These are phyloP conservation scores for Phaonia tiefii DNA, from an alignment of 2,888 invertebrate species.

Conservation along the genomic window DNA sequence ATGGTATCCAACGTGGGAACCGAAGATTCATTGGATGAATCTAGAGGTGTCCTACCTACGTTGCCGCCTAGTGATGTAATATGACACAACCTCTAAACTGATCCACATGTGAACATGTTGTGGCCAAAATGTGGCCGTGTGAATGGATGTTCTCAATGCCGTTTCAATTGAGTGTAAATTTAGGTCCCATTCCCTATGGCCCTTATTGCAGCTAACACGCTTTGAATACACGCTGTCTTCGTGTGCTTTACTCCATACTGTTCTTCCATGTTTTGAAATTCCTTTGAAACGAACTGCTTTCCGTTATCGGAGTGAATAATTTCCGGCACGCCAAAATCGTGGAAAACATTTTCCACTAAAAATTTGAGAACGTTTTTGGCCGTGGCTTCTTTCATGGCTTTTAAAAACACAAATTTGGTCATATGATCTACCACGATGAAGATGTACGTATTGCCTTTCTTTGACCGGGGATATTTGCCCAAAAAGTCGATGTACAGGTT, in stretches of 20 bases:
- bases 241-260: slow-evolving; percentile 55
- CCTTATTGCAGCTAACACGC: slow-evolving; percentile 71
- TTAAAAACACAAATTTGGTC: not conserved
- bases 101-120: slow-evolving; percentile 20
- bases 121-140: slow-evolving; percentile 45
- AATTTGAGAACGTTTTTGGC: not conserved
- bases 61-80: too few species aligned
- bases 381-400: not conserved
- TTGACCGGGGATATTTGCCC: not conserved
- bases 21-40: too few species aligned
- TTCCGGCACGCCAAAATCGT: not conserved
- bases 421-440: not conserved
- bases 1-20: too few species aligned
- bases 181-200: slow-evolving; percentile 49
- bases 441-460: not conserved
- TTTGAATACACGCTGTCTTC: slow-evolving; percentile 70
- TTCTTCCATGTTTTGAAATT: slow-evolving; percentile 53
- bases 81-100: slow-evolving; percentile 34
- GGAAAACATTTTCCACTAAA: not conserved
- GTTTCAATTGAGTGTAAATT: slow-evolving; percentile 48
- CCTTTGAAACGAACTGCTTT: slow-evolving; percentile 64
- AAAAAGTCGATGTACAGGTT: slow-evolving; percentile 3
- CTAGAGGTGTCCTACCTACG: too few species aligned
- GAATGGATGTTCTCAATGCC: slow-evolving; percentile 39
- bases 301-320: slow-evolving; percentile 67